Percentiles rank a stretch among this genome's conserved stretches.
Evolutionary conservation across 1,140 invertebrate genomes (phyloP).

Genomic region (Aphaenogaster ashmeadi): DNA sequence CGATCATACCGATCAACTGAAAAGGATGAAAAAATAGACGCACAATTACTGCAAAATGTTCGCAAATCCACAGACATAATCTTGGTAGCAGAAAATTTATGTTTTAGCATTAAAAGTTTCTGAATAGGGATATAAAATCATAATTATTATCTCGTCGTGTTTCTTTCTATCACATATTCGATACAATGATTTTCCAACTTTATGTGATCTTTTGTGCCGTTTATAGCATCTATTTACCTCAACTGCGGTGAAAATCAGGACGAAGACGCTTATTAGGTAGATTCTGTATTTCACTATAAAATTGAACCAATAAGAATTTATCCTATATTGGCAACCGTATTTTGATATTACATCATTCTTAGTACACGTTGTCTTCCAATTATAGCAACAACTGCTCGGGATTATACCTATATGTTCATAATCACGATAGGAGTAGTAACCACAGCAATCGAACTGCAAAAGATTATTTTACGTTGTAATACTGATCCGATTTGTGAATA

Average conservation of each 20-base stretch:
- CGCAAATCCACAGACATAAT: not conserved
- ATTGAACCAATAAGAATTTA: not conserved
- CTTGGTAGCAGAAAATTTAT: not conserved
- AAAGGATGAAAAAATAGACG: not conserved
- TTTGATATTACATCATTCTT: too few species aligned
- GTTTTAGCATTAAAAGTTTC: not conserved
- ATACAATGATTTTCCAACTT: not conserved
- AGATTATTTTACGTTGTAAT: not conserved
- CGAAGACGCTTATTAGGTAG: not conserved
- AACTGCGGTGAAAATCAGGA: not conserved
- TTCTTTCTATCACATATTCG: not conserved
- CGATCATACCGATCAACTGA: not conserved
- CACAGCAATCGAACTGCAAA: not conserved
- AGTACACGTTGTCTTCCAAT: not conserved
- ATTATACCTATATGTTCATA: not conserved
- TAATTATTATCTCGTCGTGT: not conserved
- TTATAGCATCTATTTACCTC: not conserved
- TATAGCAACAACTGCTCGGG: not conserved
- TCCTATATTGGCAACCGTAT: not conserved
- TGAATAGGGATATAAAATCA: not conserved
- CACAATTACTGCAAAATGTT: not conserved
- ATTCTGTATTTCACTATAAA: not conserved
- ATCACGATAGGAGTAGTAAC: not conserved
- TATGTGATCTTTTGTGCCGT: not conserved
- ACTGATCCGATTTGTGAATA: not conserved